Evolutionary conservation across 2,888 invertebrate species (phyloP).

Genomic region (Athalia rosae): DNA sequence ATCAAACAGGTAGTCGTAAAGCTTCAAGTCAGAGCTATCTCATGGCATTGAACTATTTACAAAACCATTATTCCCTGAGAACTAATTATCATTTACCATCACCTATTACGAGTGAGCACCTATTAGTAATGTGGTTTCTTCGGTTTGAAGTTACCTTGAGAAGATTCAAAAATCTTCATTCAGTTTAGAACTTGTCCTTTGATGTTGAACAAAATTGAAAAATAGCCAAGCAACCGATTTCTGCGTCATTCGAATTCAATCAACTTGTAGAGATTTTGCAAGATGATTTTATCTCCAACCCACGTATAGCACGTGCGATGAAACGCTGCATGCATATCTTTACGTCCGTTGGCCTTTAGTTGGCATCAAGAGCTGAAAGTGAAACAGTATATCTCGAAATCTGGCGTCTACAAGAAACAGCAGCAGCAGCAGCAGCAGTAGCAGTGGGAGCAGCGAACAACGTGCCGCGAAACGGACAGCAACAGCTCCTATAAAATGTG

Average conservation of each 20-base stretch:
- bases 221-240: too few relatives aligned
- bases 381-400: not conserved
- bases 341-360: slow-evolving; percentile 31
- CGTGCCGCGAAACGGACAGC: too few relatives aligned
- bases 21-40: not conserved
- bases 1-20: not conserved
- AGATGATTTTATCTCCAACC: not conserved
- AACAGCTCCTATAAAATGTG: too few relatives aligned
- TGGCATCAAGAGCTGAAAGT: not conserved
- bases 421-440: too few relatives aligned
- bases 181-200: too few relatives aligned
- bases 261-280: too few relatives aligned
- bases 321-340: slow-evolving; percentile 18
- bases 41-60: slow-evolving; percentile 24
- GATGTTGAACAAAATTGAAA: too few relatives aligned
- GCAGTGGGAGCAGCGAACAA: too few relatives aligned
- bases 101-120: not conserved
- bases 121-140: too few relatives aligned
- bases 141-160: too few relatives aligned
- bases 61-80: not conserved
- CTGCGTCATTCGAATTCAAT: too few relatives aligned
- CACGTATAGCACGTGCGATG: not conserved
- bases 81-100: not conserved
- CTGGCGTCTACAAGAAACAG: not conserved
- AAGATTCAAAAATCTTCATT: too few relatives aligned